phyloP scores from a whole-genome alignment of 2,113 vertebrate species.

The Lathamus discolor region DNA sequence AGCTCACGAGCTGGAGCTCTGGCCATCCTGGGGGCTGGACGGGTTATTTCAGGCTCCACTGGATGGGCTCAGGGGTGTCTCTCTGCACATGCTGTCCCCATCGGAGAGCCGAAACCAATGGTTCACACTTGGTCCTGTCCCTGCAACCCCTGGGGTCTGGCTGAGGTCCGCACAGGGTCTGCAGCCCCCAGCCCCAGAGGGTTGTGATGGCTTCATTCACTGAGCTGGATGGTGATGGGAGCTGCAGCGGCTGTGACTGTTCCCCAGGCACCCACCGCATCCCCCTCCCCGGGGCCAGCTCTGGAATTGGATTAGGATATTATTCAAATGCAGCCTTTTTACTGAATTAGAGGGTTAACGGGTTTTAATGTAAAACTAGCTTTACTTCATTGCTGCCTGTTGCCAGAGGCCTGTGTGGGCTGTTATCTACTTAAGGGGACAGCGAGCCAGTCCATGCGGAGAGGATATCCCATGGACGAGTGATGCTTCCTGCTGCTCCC shows the following conservation, averaged over 20 bases:
- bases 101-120: background rate
- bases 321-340: constrained; percentile 31
- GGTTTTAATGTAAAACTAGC: constrained; percentile 18
- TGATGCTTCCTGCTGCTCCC: background rate
- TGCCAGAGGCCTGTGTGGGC: constrained; percentile 21
- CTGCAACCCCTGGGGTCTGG: fast-evolving
- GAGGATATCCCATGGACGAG: background rate
- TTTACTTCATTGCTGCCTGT: constrained; percentile 24
- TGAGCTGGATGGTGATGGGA: background rate
- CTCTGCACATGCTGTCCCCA: background rate
- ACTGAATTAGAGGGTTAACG: constrained; percentile 20
- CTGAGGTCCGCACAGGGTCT: background rate
- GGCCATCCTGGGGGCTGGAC: background rate
- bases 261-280: background rate
- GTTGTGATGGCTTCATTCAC: background rate
- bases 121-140: background rate
- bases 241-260: background rate
- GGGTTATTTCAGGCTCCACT: fast-evolving
- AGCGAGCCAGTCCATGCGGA: background rate
- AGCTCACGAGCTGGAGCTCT: fast-evolving
- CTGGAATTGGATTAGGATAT: constrained; percentile 52
- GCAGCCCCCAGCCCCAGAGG: background rate
- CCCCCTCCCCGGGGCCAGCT: background rate
- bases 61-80: background rate
- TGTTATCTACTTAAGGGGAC: background rate